These are phyloP conservation scores for Phainopepla nitens DNA, from an alignment of 2,113 vertebrate species.

Conservation along the genomic window DNA sequence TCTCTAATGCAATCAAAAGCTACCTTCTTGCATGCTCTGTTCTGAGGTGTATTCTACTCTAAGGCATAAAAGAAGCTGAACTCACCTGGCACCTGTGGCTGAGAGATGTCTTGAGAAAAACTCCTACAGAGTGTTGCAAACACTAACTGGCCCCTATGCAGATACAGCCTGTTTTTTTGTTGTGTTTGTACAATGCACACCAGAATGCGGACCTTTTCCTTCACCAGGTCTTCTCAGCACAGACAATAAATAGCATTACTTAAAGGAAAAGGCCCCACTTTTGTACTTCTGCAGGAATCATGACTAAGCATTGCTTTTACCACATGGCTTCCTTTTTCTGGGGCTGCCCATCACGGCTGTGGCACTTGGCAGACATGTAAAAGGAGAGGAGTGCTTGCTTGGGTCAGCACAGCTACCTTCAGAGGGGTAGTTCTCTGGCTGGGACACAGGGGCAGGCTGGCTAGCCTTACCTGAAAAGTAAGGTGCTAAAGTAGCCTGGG, in stretches of 20 bases:
- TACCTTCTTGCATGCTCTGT: not conserved
- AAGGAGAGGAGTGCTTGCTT: not conserved
- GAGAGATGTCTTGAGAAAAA: not conserved
- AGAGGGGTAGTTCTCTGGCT: not conserved
- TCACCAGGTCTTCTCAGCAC: not conserved
- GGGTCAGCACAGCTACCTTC: not conserved
- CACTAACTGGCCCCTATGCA: not conserved
- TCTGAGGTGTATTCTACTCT: not conserved
- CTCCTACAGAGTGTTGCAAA: not conserved
- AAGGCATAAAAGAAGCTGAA: not conserved
- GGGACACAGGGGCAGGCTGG: not conserved
- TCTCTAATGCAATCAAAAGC: not conserved
- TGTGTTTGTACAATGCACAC: not conserved
- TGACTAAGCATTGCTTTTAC: not conserved
- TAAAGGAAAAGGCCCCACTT: not conserved
- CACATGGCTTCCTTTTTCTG: not conserved
- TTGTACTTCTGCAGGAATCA: not conserved
- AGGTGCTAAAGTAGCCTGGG: not conserved
- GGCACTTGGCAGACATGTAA: not conserved
- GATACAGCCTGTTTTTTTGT: not conserved
- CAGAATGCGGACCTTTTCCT: not conserved
- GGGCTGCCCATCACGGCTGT: not conserved
- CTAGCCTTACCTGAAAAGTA: not conserved
- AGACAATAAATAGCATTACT: conserved; percentile 20
- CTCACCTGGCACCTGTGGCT: not conserved